Evolutionary conservation across 2,888 invertebrate genomes (phyloP).

Genomic region (Brachycybe producta): DNA sequence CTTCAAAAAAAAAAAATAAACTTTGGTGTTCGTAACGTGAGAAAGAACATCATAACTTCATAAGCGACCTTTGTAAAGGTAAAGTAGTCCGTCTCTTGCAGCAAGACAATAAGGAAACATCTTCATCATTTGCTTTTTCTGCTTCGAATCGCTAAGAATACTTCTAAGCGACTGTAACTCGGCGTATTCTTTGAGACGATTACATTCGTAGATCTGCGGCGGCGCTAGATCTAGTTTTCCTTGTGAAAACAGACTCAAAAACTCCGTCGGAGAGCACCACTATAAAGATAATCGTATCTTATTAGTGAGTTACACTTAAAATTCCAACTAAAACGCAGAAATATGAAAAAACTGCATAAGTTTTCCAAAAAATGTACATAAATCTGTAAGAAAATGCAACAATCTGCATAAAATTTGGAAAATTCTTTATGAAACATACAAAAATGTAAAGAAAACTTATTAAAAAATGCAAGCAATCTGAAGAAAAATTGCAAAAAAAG

Average conservation of each 20-base stretch:
- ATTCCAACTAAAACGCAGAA: no score
- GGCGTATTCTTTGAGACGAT: constrained; percentile 44
- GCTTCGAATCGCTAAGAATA: constrained; percentile 45
- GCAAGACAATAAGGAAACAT: constrained; percentile 43
- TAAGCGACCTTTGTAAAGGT: constrained; percentile 53
- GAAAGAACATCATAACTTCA: neutral
- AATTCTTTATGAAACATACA: no score
- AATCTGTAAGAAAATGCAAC: no score
- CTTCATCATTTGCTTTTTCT: constrained; percentile 45
- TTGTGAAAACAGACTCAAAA: constrained; percentile 3
- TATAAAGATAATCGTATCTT: constrained; percentile 35
- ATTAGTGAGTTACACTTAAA: no score
- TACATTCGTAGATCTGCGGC: constrained; percentile 65
- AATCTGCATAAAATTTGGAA: no score
- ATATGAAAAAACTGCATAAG: no score
- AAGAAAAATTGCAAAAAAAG: no score
- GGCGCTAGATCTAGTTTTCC: constrained; percentile 45
- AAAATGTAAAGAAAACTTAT: no score
- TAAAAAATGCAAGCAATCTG: no score
- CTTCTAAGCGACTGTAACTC: constrained; percentile 44
- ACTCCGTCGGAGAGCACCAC: constrained; percentile 43
- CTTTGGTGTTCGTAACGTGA: no score
- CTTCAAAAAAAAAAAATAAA: constrained; percentile 22
- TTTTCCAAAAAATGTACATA: no score
- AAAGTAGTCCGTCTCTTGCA: constrained; percentile 46